phyloP scores from a whole-genome alignment of 2,113 vertebrate species.

The Chrysemys picta region DNA sequence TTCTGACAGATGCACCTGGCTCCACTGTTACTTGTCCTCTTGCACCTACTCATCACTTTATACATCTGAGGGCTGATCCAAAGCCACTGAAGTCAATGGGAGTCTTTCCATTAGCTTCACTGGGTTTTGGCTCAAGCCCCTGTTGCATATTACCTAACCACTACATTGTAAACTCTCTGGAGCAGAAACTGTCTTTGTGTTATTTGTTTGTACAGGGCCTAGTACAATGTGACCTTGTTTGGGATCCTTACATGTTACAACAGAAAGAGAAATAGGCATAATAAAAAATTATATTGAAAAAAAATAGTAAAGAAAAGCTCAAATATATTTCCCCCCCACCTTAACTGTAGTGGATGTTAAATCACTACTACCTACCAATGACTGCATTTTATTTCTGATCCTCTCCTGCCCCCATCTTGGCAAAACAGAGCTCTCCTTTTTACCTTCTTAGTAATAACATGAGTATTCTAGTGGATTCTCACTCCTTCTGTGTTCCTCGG shows the following conservation, averaged over 20 bases:
- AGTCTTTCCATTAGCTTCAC: neutral
- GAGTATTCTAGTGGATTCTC: neutral
- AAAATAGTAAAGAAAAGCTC: too few species aligned
- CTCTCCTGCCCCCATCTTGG: neutral
- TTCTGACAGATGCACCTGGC: neutral
- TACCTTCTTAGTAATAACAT: neutral
- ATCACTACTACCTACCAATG: neutral
- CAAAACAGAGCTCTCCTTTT: neutral
- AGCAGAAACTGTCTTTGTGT: neutral
- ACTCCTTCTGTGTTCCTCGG: neutral
- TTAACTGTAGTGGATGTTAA: neutral
- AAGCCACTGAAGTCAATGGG: neutral
- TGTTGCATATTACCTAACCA: neutral
- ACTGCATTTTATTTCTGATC: neutral
- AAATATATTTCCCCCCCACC: neutral
- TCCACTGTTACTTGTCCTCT: neutral
- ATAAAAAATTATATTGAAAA: neutral
- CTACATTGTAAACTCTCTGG: neutral
- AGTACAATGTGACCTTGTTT: neutral
- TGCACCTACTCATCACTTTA: neutral
- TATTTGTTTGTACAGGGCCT: neutral
- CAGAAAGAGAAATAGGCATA: neutral
- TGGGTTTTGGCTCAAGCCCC: neutral
- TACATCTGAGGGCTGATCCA: neutral
- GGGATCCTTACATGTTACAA: neutral